Base-by-base conservation (phyloP, 2,888 invertebrate species). In the Smittia sp. region DNA sequence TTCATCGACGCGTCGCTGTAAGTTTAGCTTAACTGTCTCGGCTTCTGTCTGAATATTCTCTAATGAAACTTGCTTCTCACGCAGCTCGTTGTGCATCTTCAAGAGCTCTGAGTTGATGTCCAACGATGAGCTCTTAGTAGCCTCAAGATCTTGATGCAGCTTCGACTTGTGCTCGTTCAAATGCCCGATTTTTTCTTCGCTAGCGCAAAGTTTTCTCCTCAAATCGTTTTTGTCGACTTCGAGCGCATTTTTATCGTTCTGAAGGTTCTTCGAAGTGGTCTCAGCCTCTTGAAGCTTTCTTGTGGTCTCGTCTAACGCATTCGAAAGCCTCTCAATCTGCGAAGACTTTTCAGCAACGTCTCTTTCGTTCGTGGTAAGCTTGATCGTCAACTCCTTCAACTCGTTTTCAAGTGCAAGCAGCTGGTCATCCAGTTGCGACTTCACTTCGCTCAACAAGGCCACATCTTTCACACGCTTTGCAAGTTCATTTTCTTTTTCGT, bases 101-200 rank as follows among this genome's bases (percentile, higher is more conserved):
- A 83, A 81, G 68, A 87, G 83, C 77, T 88, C 86, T 74, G 85
- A 85, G 76, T 85, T 86, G 0, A 88, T 88, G 78, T 88, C 85
- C 15, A 85, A 85, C 0, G 87, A 84, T 75, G 86, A 85, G 62
- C 84, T 86, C 68, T 86, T 86, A 46, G 89, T 79, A 77, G 84
- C 84, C 70, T 85, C 81, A 75, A 90, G 85, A 78, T 89, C 87
- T 3, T 83, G 78, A 80, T 89, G 88, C 20, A 86, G 80, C 73
- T 86, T 85, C 15, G 84, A 85, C 78, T 88, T 88, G 75, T 86
- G 83, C 63, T 83, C 84, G 75, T 83, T 81, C 73, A 88, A 78
- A 75, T 87, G 86, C 1, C 81, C 81, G 76, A 85, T 84, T 79
- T 88, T 87, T 77, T 87, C 86, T 76, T 84, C 83, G 9, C 85